Conservation (phyloP, 2,888 invertebrate genomes). For the Athrips mouffetella region DNA sequence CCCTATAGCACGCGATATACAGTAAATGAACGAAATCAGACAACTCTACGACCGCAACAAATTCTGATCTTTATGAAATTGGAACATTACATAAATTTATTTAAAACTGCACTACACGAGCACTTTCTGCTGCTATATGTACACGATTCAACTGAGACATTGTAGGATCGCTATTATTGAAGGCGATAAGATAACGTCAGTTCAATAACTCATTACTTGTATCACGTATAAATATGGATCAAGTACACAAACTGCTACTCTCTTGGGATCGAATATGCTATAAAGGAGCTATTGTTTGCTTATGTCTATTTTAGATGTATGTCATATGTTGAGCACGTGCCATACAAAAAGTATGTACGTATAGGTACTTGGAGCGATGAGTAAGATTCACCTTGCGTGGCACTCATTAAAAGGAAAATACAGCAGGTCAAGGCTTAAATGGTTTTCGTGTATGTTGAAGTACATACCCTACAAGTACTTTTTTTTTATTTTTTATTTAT, state of each 20-base stretch:
- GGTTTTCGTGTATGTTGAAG: slow-evolving; percentile 18
- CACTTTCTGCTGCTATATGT: slow-evolving; percentile 31
- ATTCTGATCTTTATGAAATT: background rate
- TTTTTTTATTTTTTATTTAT: too few species aligned
- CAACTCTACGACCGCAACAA: background rate
- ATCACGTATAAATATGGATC: slow-evolving; percentile 39
- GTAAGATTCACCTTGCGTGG: slow-evolving; percentile 35
- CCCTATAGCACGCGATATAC: slow-evolving; percentile 38
- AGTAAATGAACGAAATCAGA: slow-evolving; percentile 8
- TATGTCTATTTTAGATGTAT: slow-evolving; percentile 30
- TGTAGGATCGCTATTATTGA: slow-evolving; percentile 51
- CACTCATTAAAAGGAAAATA: slow-evolving; percentile 31
- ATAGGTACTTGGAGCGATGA: slow-evolving; percentile 15
- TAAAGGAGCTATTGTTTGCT: slow-evolving; percentile 41
- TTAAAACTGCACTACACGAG: slow-evolving; percentile 18
- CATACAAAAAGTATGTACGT: background rate
- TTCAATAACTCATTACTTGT: slow-evolving; percentile 55
- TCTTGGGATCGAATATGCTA: slow-evolving; percentile 30
- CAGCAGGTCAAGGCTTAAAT: slow-evolving; percentile 45
- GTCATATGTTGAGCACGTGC: slow-evolving; percentile 36
- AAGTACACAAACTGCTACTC: slow-evolving; percentile 27
- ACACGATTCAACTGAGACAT: slow-evolving; percentile 40
- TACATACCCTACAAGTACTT: slow-evolving; percentile 17
- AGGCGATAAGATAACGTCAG: slow-evolving; percentile 58
- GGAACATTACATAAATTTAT: background rate